These are phyloP conservation scores for Imbricaverruca yamaguchii DNA, from an alignment of 2,888 invertebrate genomes.

Conservation along the genomic window DNA sequence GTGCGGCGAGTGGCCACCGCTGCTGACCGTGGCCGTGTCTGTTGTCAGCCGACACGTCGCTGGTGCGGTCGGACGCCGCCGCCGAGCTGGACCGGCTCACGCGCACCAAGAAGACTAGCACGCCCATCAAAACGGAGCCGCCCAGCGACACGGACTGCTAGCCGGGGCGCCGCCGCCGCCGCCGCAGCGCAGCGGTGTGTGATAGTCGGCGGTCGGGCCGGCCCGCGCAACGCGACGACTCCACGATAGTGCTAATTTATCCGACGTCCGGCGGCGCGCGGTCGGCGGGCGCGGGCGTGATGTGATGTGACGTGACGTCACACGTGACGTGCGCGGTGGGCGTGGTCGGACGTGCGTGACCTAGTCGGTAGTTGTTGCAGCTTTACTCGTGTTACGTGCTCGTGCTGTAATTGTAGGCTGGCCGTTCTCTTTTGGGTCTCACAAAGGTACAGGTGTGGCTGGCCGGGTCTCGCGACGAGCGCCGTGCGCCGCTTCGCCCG, in stretches of 20 bases:
- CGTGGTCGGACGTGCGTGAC: neutral
- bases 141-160: constrained; percentile 1
- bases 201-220: no score
- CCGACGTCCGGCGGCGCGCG: neutral
- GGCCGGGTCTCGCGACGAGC: neutral
- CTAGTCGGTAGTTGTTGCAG: constrained; percentile 17
- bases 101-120: constrained; percentile 52
- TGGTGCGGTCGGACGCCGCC: constrained; percentile 79
- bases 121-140: neutral
- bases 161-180: neutral
- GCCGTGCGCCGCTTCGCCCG: no score
- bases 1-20: neutral
- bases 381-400: constrained; percentile 16
- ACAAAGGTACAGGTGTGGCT: constrained; percentile 18
- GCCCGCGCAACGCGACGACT: no score
- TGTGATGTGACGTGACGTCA: neutral
- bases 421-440: constrained; percentile 18
- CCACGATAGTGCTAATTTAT: no score
- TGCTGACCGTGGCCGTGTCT: neutral
- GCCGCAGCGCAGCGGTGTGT: no score
- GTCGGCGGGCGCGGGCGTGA: neutral
- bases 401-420: neutral
- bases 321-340: no score
- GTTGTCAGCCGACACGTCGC: constrained; percentile 53
- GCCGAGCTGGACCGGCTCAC: constrained; percentile 86